Evolutionary conservation across 1,140 invertebrate genomes (phyloP).

Genomic region (Brachionus angularis): DNA sequence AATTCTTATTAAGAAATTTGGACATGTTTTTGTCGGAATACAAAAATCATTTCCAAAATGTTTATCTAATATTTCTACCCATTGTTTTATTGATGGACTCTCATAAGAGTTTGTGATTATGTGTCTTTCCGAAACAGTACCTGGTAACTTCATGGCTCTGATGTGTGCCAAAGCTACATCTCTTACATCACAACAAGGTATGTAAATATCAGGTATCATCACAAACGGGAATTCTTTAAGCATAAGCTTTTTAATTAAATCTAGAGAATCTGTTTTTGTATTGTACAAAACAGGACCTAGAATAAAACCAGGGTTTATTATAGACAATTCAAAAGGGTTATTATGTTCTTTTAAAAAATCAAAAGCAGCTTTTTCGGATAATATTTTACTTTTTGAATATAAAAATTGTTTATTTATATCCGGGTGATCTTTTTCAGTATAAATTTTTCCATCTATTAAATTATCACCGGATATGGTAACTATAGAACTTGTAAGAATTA

Average conservation of each 20-base stretch:
- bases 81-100: neutral
- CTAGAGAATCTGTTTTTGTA: no score
- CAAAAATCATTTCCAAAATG: neutral
- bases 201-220: neutral
- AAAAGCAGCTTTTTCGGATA: constrained; percentile 64
- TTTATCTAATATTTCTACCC: neutral
- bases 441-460: constrained; percentile 51
- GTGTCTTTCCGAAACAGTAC: neutral
- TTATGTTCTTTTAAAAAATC: constrained; percentile 59
- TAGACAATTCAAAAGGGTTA: constrained; percentile 59
- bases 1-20: neutral
- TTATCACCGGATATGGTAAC: neutral
- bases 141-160: neutral
- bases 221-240: neutral
- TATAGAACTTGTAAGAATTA: neutral
- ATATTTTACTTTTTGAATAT: constrained; percentile 61
- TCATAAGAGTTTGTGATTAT: neutral
- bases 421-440: constrained; percentile 62
- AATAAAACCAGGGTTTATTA: constrained; percentile 61
- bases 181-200: neutral
- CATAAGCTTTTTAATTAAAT: neutral
- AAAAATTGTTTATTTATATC: constrained; percentile 51
- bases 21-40: neutral
- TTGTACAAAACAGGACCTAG: constrained; percentile 60
- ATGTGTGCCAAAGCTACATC: neutral